Evolutionary conservation across 2,113 vertebrate species (phyloP), one percentile per base, ranked within the genome.

Genomic region (Sinosuthora webbiana): DNA sequence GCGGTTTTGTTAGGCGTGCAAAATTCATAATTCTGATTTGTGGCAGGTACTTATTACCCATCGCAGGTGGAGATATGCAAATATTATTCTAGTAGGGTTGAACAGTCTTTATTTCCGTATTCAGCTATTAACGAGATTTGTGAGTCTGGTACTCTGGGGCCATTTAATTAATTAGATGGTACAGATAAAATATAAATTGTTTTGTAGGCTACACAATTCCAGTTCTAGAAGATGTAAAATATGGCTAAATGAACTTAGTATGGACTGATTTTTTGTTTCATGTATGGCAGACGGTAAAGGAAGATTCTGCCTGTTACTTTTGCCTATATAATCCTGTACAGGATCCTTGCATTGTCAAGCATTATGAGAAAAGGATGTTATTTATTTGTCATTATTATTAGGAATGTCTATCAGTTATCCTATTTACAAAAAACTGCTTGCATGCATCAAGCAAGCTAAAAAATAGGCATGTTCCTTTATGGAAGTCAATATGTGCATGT

Each of bases 51-150:
- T 98, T 98, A 98, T 98, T 98, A 98, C 98, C 97, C 98, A 98
- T 98, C 98, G 97, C 98, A 99, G 99, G 98, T 99, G 98, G 98
- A 98, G 98, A 98, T 98, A 98, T 98, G 98, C 98, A 98, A 98
- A 98, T 98, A 98, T 98, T 98, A 98, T 98, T 98, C 98, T 98
- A 98, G 98, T 97, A 97, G 96, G 97, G 98, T 97, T 98, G 98
- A 98, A 94, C 96, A 98, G 98, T 97, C 98, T 98, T 98, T 98
- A 98, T 98, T 98, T 98, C 98, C 97, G 97, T 97, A 98, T 98
- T 98, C 98, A 95, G 97, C 98, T 98, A 98, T 98, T 98, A 98
- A 98, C 96, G 95, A 98, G 98, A 98, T 98, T 98, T 98, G 98
- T 98, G 97, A 98, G 98, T 97, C 97, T 98, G 96, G 97, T 98